Base-by-base conservation (phyloP, 1,140 invertebrate genomes). In the Phthorimaea operculella region DNA sequence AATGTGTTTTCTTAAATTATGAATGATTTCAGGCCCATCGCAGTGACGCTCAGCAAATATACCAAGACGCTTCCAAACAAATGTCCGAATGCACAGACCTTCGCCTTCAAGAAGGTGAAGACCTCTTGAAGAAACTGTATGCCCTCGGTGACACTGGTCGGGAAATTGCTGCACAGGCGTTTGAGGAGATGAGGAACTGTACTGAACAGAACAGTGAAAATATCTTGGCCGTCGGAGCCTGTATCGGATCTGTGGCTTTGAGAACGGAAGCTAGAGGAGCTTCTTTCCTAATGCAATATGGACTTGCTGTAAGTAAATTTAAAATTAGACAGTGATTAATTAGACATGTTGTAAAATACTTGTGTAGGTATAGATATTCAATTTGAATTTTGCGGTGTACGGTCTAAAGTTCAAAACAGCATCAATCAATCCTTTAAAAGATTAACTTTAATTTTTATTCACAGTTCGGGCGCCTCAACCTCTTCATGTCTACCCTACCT, bases 391-490 rank as follows among this genome's bases (percentile, higher is more conserved):
- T n/a, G n/a, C n/a, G n/a, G n/a, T n/a, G n/a, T n/a, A n/a, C n/a
- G n/a, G n/a, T n/a, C n/a, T n/a, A n/a, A n/a, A n/a, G n/a, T n/a
- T n/a, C n/a, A n/a, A n/a, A n/a, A n/a, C n/a, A n/a, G n/a, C n/a
- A n/a, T n/a, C n/a, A n/a, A n/a, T n/a, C n/a, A n/a, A n/a, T n/a
- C n/a, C n/a, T n/a, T n/a, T n/a, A n/a, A n/a, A n/a, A 45, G n/a
- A 45, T 6, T 15, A 45, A n/a, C 10, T 39, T 39, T 39, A 4
- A 5, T 44, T 18, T 47, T 49, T 17, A 12, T 58, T 52, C 64
- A 12, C 66, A 85, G 83, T 74, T 76, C 33, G 64, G 68, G 7
- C 70, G 74, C 10, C 76, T 79, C n/a, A 75, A 77, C 39, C 47
- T 81, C 12, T 62, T 68, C 7, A 34, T 84, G 21, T 58, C 65